Conservation (phyloP, 2,113 vertebrate species). For the Halcyon senegalensis region DNA sequence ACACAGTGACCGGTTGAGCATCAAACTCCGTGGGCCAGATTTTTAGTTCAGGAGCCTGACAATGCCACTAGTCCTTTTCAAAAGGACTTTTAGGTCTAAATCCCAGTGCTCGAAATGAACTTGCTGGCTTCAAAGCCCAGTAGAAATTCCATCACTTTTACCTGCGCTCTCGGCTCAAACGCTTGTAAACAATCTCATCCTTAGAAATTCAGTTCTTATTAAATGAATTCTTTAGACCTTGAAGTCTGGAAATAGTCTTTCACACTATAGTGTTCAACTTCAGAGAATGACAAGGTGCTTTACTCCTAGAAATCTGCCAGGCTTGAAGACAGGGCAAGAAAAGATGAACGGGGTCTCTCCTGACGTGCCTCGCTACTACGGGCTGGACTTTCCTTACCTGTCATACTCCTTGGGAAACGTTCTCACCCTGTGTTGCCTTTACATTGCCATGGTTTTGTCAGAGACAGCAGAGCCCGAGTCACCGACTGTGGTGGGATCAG, state of each 20-base stretch:
- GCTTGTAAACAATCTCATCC: background rate
- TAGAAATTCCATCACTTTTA: background rate
- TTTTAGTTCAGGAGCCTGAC: background rate
- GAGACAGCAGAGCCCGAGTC: background rate
- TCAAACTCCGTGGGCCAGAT: background rate
- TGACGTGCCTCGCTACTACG: rapidly evolving
- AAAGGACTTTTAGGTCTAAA: background rate
- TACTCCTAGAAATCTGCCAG: background rate
- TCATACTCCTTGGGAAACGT: rapidly evolving
- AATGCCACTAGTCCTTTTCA: background rate
- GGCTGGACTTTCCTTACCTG: background rate
- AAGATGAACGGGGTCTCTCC: rapidly evolving
- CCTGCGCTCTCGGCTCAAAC: no score
- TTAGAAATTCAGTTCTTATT: background rate
- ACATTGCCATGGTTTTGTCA: rapidly evolving
- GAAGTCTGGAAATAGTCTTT: background rate
- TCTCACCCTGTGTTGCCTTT: background rate
- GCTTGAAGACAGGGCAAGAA: background rate
- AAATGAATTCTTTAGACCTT: background rate
- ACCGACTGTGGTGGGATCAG: rapidly evolving
- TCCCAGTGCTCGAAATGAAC: background rate
- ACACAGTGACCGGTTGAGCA: rapidly evolving
- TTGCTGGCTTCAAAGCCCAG: background rate
- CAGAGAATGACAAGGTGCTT: background rate
- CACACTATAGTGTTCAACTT: rapidly evolving